Conservation (phyloP, 2,113 vertebrate genomes). For the Brachyhypopomus gauderio region DNA sequence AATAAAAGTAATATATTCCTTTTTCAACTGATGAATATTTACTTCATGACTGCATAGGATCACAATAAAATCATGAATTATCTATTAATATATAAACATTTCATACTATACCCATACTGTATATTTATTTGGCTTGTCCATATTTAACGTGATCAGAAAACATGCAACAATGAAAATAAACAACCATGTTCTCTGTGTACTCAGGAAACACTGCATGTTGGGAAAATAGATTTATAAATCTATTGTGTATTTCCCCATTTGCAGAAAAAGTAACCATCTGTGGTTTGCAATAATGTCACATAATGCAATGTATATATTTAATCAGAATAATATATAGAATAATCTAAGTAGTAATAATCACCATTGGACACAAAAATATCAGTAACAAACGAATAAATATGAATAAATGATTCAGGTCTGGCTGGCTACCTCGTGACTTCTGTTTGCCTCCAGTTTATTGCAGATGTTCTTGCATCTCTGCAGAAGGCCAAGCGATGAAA, state of each 20-base stretch:
- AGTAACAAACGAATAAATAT: slow-evolving; percentile 36
- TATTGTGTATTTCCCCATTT: background rate
- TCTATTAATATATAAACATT: too few species aligned
- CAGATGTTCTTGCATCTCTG: slow-evolving; percentile 44
- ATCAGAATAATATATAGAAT: slow-evolving; percentile 50
- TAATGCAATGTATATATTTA: slow-evolving; percentile 44
- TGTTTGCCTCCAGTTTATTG: slow-evolving; percentile 23
- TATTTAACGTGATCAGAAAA: background rate
- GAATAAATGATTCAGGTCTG: background rate
- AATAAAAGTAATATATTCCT: background rate
- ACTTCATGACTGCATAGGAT: background rate
- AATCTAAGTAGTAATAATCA: slow-evolving; percentile 47
- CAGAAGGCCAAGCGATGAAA: slow-evolving; percentile 60
- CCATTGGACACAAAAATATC: slow-evolving; percentile 44
- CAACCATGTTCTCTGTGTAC: background rate
- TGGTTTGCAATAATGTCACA: slow-evolving; percentile 47
- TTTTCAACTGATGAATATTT: too few species aligned
- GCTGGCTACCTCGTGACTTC: slow-evolving; percentile 18
- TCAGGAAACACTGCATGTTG: background rate
- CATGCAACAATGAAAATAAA: background rate
- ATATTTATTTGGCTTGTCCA: too few species aligned
- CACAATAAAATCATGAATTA: background rate
- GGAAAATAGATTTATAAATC: slow-evolving; percentile 11
- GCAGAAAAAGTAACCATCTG: slow-evolving; percentile 27
- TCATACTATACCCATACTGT: too few species aligned